Base-by-base conservation (phyloP, 2,888 invertebrate genomes). In the Nowickia ferox region DNA sequence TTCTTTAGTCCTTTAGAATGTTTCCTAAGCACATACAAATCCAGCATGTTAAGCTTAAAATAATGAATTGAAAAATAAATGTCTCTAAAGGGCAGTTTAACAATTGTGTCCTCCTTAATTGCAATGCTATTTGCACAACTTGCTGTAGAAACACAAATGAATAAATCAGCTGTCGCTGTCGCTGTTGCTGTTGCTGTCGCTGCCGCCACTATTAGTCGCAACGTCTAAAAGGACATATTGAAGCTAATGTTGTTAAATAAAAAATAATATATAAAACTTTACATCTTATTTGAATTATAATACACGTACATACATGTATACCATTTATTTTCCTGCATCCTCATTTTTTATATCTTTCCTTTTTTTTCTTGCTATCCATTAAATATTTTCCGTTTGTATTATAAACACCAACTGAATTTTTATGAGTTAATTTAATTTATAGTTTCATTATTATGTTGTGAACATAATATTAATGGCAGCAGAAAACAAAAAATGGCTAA, bases 371-470 rank as follows among this genome's bases (percentile, higher is more conserved):
- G 51, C 19, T 38, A 44, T 63, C n/a, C 76, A 57, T 72, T 72
- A 30, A 13, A 30, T 59, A 40, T 87, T 84, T 72, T 74, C 74
- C 57, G 72, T 84, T 88, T 82, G 84, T 88, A 87, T 90, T 91
- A 91, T 92, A 91, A 91, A 92, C 90, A 90, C 90, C 75, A 75
- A 86, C 75, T 89, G 92, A 92, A 92, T 92, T 92, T 92, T 91
- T 92, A 92, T 92, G 92, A 91, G 91, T 91, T 92, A 91, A 92
- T 92, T 92, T 92, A 92, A 92, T 92, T 92, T 92, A 92, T 92
- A 92, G 91, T 92, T 91, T 91, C 92, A 92, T 92, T 91, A 92
- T 92, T 89, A 90, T 91, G 90, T 91, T 88, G 89, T 85, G 90
- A 88, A 89, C 88, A 89, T 88, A 89, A 88, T 88, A 88, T 78